Conservation (phyloP, 2,113 vertebrate species). For the Cyanocitta stelleri region DNA sequence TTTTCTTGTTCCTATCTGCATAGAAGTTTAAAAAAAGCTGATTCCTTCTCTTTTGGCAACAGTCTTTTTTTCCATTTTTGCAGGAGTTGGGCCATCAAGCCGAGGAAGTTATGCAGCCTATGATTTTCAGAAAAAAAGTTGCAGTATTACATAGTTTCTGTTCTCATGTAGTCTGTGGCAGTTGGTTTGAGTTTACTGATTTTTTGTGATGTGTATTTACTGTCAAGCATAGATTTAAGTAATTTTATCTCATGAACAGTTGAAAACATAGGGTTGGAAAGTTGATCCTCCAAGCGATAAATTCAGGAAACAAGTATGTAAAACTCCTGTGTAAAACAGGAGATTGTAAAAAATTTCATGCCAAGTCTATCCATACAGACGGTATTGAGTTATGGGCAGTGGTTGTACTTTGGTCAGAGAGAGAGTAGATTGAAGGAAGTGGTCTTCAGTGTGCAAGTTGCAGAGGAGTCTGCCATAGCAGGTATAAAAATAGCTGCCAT, state of each 20-base stretch:
- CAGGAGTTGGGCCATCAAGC: background rate
- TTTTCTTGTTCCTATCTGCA: background rate
- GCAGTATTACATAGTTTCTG: background rate
- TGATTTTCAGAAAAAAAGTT: background rate
- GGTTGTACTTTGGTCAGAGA: background rate
- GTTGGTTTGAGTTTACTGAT: background rate
- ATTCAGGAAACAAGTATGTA: background rate
- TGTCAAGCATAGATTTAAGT: background rate
- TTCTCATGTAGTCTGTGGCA: background rate
- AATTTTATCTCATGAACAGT: background rate
- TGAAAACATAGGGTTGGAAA: background rate
- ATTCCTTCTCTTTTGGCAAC: background rate
- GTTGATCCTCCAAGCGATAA: background rate
- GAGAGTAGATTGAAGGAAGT: background rate
- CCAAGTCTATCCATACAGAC: background rate
- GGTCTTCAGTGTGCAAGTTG: background rate
- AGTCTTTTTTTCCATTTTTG: background rate
- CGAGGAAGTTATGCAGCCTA: background rate
- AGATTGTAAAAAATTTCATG: background rate
- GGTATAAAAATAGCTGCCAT: background rate
- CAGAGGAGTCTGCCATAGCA: background rate
- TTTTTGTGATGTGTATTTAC: rapidly evolving
- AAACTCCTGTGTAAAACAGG: background rate
- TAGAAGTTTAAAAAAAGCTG: background rate
- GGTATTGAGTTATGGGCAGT: background rate